Conservation (phyloP, 2,113 vertebrate species). For the Eulemur macaco region DNA sequence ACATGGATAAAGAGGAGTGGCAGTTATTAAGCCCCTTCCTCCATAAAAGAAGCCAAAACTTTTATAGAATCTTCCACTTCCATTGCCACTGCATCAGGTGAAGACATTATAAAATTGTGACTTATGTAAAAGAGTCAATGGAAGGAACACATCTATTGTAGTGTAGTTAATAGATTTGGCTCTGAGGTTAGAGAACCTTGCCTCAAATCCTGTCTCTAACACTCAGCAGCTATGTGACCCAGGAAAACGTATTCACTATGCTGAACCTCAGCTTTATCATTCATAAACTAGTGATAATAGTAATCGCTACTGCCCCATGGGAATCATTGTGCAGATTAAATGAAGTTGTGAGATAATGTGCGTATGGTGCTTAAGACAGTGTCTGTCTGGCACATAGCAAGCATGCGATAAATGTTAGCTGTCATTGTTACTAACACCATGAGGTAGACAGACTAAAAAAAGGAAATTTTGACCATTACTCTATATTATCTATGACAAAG, state of each 20-base stretch:
- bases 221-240: background rate
- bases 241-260: background rate
- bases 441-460: background rate
- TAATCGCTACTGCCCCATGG: background rate
- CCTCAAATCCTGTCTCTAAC: background rate
- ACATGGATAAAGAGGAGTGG: background rate
- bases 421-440: background rate
- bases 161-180: background rate
- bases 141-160: background rate
- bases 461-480: background rate
- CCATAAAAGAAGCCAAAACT: background rate
- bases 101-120: conserved; percentile 9
- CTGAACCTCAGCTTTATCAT: background rate
- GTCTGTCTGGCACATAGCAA: background rate
- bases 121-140: background rate
- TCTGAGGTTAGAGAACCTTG: background rate
- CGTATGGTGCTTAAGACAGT: conserved; percentile 11
- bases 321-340: conserved; percentile 15
- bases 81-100: background rate
- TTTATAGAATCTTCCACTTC: background rate
- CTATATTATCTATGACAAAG: background rate
- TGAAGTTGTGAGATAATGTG: background rate
- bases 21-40: background rate
- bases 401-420: background rate
- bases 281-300: background rate